phyloP scores from a whole-genome alignment of 2,888 invertebrate genomes.

The Netelia melanura region DNA sequence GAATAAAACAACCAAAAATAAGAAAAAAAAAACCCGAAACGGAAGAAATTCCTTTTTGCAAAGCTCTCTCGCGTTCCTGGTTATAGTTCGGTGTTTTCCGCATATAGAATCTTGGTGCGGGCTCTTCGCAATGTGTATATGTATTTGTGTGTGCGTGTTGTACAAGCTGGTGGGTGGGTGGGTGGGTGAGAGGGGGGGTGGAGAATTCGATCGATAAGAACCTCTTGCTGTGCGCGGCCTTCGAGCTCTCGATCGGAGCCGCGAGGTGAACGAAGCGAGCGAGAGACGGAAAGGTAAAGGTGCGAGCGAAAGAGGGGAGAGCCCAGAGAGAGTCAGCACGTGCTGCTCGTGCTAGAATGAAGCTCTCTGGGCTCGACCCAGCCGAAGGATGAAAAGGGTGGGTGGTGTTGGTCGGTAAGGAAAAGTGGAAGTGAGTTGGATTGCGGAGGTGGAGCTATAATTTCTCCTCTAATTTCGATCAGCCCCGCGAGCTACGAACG shows the following conservation, averaged over 20 bases:
- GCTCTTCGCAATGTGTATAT: not conserved
- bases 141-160: not conserved
- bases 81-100: not conserved
- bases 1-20: too few relatives aligned
- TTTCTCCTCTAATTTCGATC: slow-evolving; percentile 58
- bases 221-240: slow-evolving; percentile 58
- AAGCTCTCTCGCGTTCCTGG: not conserved
- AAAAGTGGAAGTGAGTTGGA: slow-evolving; percentile 19
- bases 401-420: not conserved
- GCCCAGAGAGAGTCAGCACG: slow-evolving; percentile 38
- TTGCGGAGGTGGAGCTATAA: slow-evolving; percentile 53
- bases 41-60: too few relatives aligned
- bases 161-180: not conserved
- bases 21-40: too few relatives aligned
- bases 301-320: slow-evolving; percentile 9
- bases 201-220: slow-evolving; percentile 1
- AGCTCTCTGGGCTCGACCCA: slow-evolving; percentile 26
- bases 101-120: not conserved
- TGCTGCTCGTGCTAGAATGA: slow-evolving; percentile 54
- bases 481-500: slow-evolving; percentile 23
- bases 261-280: slow-evolving; percentile 31
- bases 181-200: not conserved
- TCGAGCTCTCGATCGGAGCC: slow-evolving; percentile 64
- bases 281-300: slow-evolving; percentile 3
- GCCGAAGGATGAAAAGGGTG: not conserved